These are phyloP conservation scores for Hypena proboscidalis DNA, from an alignment of 2,888 invertebrate species.

Conservation along the genomic window DNA sequence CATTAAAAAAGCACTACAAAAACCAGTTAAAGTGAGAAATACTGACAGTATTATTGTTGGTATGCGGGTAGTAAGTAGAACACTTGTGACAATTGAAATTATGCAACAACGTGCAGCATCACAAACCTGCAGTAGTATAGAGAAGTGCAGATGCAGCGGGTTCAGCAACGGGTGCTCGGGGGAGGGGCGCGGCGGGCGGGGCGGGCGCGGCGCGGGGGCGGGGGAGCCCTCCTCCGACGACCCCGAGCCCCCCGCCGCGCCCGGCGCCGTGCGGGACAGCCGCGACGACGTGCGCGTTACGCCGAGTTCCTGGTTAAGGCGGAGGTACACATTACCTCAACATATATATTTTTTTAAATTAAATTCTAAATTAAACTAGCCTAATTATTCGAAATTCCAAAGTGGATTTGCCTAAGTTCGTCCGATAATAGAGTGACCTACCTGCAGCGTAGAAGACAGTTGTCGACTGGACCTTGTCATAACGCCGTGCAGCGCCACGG, in stretches of 20 bases:
- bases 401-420: background rate
- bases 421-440: conserved; percentile 38
- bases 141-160: conserved; percentile 95
- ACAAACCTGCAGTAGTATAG: conserved; percentile 89
- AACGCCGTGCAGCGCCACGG: conserved; percentile 98
- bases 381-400: no score
- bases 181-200: conserved; percentile 57
- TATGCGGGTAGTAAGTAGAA: no score
- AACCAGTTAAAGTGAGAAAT: no score
- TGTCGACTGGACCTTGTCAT: conserved; percentile 98
- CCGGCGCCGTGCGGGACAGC: conserved; percentile 86
- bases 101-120: background rate
- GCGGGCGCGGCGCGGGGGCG: conserved; percentile 66
- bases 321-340: background rate
- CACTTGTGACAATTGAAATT: background rate
- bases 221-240: conserved; percentile 83
- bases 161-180: conserved; percentile 87
- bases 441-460: conserved; percentile 96
- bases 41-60: no score
- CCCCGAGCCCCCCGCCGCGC: conserved; percentile 74
- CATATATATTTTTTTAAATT: no score
- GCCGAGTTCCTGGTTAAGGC: conserved; percentile 87
- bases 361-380: no score
- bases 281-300: conserved; percentile 93
- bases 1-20: no score